Conservation (phyloP, 37 sponge, comb jelly and placozoan genomes). For the Ianthella basta region DNA sequence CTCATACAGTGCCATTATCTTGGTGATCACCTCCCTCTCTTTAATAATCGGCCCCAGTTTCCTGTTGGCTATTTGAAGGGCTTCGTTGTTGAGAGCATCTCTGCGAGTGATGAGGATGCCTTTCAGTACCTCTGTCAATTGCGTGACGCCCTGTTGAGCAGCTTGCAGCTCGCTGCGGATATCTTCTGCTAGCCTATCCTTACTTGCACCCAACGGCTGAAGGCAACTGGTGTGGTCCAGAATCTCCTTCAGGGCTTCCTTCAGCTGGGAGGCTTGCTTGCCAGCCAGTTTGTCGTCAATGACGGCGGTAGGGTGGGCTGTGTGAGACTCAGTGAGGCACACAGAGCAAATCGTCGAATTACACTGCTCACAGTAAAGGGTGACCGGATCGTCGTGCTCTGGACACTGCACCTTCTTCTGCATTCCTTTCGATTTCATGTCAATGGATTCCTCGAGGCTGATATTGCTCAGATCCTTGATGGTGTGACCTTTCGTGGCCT, state of each 20-base stretch:
- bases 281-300: slow-evolving; percentile 11
- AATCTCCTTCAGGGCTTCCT: background rate
- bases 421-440: background rate
- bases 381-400: background rate
- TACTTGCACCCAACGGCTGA: background rate
- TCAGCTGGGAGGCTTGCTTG: background rate
- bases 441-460: slow-evolving; percentile 9
- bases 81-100: slow-evolving; percentile 12
- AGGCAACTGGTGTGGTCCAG: background rate
- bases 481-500: slow-evolving; percentile 18
- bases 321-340: slow-evolving; percentile 26
- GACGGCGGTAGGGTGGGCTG: slow-evolving; percentile 35
- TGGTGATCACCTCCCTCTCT: slow-evolving; percentile 13
- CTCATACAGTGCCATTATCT: slow-evolving; percentile 8
- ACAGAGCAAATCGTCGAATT: background rate
- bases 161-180: slow-evolving; percentile 18
- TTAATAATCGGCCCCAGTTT: slow-evolving; percentile 5
- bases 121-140: slow-evolving; percentile 17
- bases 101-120: background rate
- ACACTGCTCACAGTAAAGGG: slow-evolving; percentile 24
- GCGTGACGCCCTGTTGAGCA: slow-evolving; percentile 5
- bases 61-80: background rate
- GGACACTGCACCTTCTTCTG: slow-evolving; percentile 4
- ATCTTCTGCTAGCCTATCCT: slow-evolving; percentile 10
- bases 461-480: background rate